Percentiles rank a stretch among this genome's conserved stretches.
Evolutionary conservation across 2,113 vertebrate species (phyloP).

Genomic region (Mesocricetus auratus): DNA sequence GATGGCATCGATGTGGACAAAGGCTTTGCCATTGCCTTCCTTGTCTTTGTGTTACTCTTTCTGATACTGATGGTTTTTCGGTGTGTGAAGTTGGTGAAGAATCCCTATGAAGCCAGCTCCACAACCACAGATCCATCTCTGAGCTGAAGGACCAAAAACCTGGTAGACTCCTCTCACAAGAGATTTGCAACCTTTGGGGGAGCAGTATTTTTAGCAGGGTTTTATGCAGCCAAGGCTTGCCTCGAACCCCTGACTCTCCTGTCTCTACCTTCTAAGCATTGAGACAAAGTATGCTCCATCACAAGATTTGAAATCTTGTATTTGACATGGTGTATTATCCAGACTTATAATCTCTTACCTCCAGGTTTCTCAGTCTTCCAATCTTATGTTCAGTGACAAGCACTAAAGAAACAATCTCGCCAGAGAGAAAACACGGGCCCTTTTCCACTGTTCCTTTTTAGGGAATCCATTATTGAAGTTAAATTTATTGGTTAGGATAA

Average conservation of each 20-base stretch:
- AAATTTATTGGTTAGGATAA: not conserved
- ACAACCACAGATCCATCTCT: conserved; percentile 74
- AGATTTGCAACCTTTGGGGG: not conserved
- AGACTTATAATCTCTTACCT: not conserved
- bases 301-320: not conserved
- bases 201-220: not conserved
- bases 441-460: not conserved
- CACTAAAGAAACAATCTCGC: not conserved
- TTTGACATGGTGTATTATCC: not conserved
- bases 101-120: conserved; percentile 92
- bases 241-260: not conserved
- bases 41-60: conserved; percentile 91
- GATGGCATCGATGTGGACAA: conserved; percentile 91
- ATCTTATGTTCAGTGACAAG: not conserved
- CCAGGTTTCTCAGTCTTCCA: not conserved
- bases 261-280: not conserved
- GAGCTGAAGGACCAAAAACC: conserved; percentile 53
- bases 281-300: not conserved
- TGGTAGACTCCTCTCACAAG: not conserved
- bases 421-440: not conserved
- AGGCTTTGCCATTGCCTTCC: conserved; percentile 91
- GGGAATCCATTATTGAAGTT: not conserved
- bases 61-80: conserved; percentile 92
- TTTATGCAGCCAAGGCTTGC: not conserved
- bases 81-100: conserved; percentile 92